Evolutionary conservation across 2,888 invertebrate genomes (phyloP), one percentile per base, ranked within the genome.

Genomic region (Ypsolopha scabrella): DNA sequence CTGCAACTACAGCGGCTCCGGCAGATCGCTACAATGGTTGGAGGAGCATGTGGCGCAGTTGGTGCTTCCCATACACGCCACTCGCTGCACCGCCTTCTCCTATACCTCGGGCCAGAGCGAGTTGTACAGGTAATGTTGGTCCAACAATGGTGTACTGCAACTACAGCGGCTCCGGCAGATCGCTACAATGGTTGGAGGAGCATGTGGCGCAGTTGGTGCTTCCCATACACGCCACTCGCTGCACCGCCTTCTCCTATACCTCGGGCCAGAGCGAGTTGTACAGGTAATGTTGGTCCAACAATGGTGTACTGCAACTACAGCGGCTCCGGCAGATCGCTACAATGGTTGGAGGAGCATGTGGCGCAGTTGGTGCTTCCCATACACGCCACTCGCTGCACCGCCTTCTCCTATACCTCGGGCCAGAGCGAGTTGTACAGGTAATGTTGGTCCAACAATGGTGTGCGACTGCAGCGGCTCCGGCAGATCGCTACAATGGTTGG

Each of bases 401-500:
- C n/a, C 11, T 11, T 48, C 11, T 38, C 36, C 7, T 14, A 48
- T n/a, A 37, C 48, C 6, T 36, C 38, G 9, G 48, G 24, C 7
- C 35, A 46, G 34, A 46, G 9, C 7, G 33, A 34, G 10, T 7
- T 34, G 9, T 46, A 46, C 11, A 34, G 34, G 46, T 46, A 9
- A 46, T 4, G 2, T 24, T 24, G 24, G 24, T 24, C 24, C 24
- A 24, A 24, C 89, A 94, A 93, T 93, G 65, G 91, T 94, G 9
- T 94, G 95, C 76, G 96, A 96, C 82, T 95, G 94, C 80, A 93
- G 92, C 52, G 94, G 95, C 1, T 94, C 94, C 0, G 96, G 96
- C 10, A 89, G 94, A 61, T 91, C 94, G 0, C 71, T 96, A 58
- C 91, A 92, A 55, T 96, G 95, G 83, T 89, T 96, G 58, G 96